Evolutionary conservation across 2,888 invertebrate genomes (phyloP).

Genomic region (Abrostola tripartita): DNA sequence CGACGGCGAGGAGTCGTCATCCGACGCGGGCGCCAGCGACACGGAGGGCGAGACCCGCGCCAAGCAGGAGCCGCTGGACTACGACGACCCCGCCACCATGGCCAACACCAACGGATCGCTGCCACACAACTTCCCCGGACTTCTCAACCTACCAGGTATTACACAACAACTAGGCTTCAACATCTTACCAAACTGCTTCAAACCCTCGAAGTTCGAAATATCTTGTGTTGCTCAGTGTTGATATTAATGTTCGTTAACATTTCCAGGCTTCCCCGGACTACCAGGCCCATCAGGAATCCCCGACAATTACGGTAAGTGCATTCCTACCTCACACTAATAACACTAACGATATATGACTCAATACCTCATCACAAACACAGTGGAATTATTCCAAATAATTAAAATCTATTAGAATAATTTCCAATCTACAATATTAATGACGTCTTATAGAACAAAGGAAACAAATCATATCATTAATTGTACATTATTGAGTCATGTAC

Average conservation of each 20-base stretch:
- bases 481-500: constrained; percentile 81
- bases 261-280: constrained; percentile 91
- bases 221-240: too few relatives aligned
- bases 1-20: constrained; percentile 94
- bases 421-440: constrained; percentile 68
- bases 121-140: constrained; percentile 93
- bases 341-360: constrained; percentile 70
- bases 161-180: constrained; percentile 13
- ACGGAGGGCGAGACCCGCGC: constrained; percentile 89
- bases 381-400: constrained; percentile 62
- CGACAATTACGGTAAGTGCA: constrained; percentile 94
- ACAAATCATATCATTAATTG: constrained; percentile 74
- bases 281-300: constrained; percentile 96
- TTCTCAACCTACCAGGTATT: constrained; percentile 94
- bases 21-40: constrained; percentile 94
- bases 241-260: not conserved
- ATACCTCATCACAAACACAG: constrained; percentile 55
- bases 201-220: too few relatives aligned
- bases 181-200: too few relatives aligned
- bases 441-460: constrained; percentile 63
- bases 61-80: constrained; percentile 93
- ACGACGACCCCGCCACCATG: constrained; percentile 90
- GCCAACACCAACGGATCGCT: constrained; percentile 90
- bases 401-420: constrained; percentile 65
- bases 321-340: constrained; percentile 59